A percentile compares a stretch with the other conserved stretches of the same genome.
Evolutionary conservation across 2,888 invertebrate species (phyloP).

Genomic region (Mythimna impura): DNA sequence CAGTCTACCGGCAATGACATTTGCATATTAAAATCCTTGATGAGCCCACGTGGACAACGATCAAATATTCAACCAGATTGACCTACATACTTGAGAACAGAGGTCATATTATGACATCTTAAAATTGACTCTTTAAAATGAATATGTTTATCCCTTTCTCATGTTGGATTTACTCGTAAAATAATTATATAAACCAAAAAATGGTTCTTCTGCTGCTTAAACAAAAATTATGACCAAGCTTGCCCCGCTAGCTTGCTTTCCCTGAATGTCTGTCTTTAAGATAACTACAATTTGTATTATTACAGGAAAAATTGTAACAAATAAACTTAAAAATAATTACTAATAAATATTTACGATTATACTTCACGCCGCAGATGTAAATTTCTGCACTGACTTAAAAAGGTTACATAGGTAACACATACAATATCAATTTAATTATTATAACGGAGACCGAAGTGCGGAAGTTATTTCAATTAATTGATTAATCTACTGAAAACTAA

Average conservation of each 20-base stretch:
- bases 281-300: not conserved
- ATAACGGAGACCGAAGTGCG: not conserved
- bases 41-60: conserved; percentile 37
- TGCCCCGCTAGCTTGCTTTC: not conserved
- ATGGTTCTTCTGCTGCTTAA: not conserved
- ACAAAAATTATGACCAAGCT: not conserved
- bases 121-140: too few relatives aligned
- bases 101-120: too few relatives aligned
- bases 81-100: conserved; percentile 30
- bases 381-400: conserved; percentile 15
- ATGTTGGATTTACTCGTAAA: too few relatives aligned
- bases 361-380: conserved; percentile 9
- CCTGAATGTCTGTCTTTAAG: not conserved
- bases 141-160: too few relatives aligned
- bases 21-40: conserved; percentile 40
- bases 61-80: conserved; percentile 21
- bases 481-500: conserved; percentile 10
- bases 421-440: not conserved
- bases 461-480: conserved; percentile 15
- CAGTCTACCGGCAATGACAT: conserved; percentile 25
- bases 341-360: conserved; percentile 19
- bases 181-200: too few relatives aligned
- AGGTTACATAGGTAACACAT: conserved; percentile 12
- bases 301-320: not conserved
- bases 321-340: not conserved